phyloP scores from a whole-genome alignment of 2,888 invertebrate genomes.

The Stenotaenia linearis region DNA sequence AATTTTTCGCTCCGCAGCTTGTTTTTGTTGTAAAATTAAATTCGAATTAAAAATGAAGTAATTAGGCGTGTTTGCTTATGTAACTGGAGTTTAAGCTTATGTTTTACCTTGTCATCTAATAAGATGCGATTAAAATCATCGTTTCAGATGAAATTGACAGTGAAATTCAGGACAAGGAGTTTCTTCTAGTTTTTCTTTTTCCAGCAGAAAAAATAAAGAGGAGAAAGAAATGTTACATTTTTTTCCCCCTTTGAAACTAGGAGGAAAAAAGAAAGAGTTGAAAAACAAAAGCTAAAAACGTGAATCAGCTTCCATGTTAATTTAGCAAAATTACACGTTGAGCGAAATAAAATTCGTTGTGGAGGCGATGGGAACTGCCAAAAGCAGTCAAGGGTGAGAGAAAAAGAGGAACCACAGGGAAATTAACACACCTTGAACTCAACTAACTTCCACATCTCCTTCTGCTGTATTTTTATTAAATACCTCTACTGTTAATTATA shows the following conservation, averaged over 20 bases:
- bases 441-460: not conserved
- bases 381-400: conserved; percentile 17
- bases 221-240: conserved; percentile 10
- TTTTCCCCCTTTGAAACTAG: not conserved
- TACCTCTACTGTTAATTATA: not conserved
- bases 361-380: conserved; percentile 13
- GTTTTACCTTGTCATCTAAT: not conserved
- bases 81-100: not conserved
- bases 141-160: not conserved
- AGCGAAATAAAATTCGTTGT: not conserved
- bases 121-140: not conserved
- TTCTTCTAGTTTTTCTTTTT: not conserved
- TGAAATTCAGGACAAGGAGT: not conserved
- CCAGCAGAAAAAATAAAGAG: not conserved
- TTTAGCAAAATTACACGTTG: conserved; percentile 20
- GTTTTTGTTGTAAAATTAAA: not conserved
- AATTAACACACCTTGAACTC: conserved; percentile 5
- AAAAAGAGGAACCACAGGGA: not conserved
- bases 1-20: too few species aligned
- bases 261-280: not conserved
- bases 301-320: conserved; percentile 7
- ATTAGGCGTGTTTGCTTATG: not conserved
- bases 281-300: not conserved
- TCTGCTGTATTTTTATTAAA: not conserved
- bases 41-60: not conserved